Percentiles rank a stretch among this genome's conserved stretches.
Conservation (phyloP, 2,888 invertebrate species). For the Biston stratarius region DNA sequence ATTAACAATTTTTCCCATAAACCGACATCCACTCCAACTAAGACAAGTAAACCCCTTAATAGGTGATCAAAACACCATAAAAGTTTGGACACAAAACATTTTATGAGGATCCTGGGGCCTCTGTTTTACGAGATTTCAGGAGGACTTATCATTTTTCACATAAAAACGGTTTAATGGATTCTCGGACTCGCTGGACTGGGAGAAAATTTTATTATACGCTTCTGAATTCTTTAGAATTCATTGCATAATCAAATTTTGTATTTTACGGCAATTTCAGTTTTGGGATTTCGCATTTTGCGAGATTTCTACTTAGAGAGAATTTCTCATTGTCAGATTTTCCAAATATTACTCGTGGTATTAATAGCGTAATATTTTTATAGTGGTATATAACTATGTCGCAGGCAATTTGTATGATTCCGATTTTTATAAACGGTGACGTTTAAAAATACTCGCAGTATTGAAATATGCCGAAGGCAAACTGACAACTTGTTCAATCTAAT, state of each 20-base stretch:
- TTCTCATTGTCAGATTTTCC: too few species aligned
- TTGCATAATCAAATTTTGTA: constrained; percentile 11
- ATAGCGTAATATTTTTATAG: too few species aligned
- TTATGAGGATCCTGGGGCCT: constrained; percentile 58
- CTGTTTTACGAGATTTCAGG: constrained; percentile 71
- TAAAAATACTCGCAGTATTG: too few species aligned
- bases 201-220: constrained; percentile 21
- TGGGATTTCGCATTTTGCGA: neutral
- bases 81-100: constrained; percentile 63
- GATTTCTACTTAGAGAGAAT: neutral
- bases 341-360: too few species aligned
- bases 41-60: constrained; percentile 55
- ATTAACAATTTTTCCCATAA: constrained; percentile 36
- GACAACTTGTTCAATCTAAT: too few species aligned
- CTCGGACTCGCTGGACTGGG: constrained; percentile 38
- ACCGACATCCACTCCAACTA: constrained; percentile 44
- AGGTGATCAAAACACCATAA: constrained; percentile 63
- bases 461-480: too few species aligned
- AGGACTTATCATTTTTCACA: constrained; percentile 75
- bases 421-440: too few species aligned
- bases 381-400: too few species aligned
- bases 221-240: constrained; percentile 18
- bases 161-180: constrained; percentile 70
- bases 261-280: neutral
- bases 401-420: too few species aligned